Evolutionary conservation across 2,888 invertebrate genomes (phyloP).

Genomic region (Latrodectus hesperus): DNA sequence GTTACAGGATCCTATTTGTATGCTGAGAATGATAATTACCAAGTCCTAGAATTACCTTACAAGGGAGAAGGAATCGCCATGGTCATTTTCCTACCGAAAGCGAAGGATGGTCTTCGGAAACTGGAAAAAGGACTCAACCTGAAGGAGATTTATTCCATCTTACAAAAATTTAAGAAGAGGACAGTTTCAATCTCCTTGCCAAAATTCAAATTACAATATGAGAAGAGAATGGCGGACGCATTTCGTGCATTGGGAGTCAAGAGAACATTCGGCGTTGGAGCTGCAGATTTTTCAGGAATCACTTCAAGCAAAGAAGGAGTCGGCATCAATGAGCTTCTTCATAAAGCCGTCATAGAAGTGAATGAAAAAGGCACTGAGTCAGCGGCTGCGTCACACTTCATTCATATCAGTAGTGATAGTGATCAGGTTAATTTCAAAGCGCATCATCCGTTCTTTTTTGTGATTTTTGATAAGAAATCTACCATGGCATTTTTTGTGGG

Average conservation of each 20-base stretch:
- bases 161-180: background rate
- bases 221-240: background rate
- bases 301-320: background rate
- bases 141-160: background rate
- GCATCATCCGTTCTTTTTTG: background rate
- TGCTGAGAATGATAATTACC: background rate
- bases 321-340: background rate
- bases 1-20: background rate
- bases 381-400: background rate
- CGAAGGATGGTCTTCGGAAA: background rate
- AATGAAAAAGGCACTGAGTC: constrained; percentile 10
- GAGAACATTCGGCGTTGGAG: background rate
- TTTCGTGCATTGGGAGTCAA: background rate
- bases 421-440: background rate
- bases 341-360: constrained; percentile 12
- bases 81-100: background rate
- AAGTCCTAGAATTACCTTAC: constrained; percentile 13
- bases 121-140: background rate
- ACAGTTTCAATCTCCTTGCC: background rate
- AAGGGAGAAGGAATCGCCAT: constrained; percentile 2
- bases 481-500: background rate
- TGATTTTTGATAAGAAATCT: constrained; percentile 1
- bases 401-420: background rate
- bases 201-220: constrained; percentile 1
- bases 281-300: background rate